phyloP scores from a whole-genome alignment of 2,888 invertebrate genomes.

The Cryptocheilus praepositus region DNA sequence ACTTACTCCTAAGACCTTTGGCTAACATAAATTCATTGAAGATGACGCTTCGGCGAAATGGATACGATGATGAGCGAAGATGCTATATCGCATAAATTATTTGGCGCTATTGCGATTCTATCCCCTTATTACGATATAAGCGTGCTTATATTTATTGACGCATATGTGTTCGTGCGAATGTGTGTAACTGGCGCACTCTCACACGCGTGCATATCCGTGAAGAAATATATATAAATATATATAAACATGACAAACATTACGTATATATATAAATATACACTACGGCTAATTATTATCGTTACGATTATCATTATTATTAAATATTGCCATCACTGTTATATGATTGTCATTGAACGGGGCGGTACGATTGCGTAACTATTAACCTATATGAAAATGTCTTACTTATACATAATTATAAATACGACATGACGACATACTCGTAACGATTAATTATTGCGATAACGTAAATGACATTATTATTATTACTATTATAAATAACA shows the following conservation, averaged over 20 bases:
- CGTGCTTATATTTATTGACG: constrained; percentile 13
- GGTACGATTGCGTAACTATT: constrained; percentile 48
- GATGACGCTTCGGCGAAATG: too few relatives aligned
- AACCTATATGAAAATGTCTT: constrained; percentile 49
- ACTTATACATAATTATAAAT: constrained; percentile 60
- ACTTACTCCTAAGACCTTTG: constrained; percentile 58
- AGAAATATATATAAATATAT: constrained; percentile 29
- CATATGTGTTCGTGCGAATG: neutral
- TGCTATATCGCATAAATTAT: constrained; percentile 49
- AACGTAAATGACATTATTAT: constrained; percentile 57
- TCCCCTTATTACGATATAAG: constrained; percentile 29
- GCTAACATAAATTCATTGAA: constrained; percentile 55
- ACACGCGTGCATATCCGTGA: neutral
- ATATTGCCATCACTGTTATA: constrained; percentile 42
- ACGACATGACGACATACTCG: constrained; percentile 53
- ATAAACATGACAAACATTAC: constrained; percentile 33
- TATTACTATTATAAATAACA: constrained; percentile 60
- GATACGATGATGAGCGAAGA: constrained; percentile 21
- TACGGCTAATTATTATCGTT: constrained; percentile 21
- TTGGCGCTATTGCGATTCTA: constrained; percentile 58
- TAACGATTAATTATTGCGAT: constrained; percentile 61
- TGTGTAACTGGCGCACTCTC: neutral
- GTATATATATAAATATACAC: constrained; percentile 6
- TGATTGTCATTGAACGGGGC: constrained; percentile 41
- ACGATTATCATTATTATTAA: constrained; percentile 42